A percentile compares a stretch with the other conserved stretches of the same genome.
Conservation (phyloP, 2,113 vertebrate genomes). For the Phocoena sinus region DNA sequence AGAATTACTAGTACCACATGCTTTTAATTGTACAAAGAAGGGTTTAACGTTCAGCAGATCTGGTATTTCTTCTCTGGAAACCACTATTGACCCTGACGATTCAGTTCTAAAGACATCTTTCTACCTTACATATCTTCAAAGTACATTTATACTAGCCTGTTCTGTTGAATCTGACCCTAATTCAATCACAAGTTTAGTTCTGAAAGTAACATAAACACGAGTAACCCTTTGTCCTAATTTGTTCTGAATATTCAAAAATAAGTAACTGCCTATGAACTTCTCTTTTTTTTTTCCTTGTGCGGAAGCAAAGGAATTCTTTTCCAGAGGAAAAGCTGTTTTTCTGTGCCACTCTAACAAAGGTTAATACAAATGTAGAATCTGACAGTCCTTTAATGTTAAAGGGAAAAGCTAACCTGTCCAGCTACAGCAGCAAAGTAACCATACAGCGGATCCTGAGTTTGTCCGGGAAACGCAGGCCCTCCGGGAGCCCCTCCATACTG, state of each 20-base stretch:
- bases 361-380: background rate
- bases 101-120: background rate
- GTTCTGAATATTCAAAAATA: background rate
- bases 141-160: background rate
- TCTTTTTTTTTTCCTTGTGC: background rate
- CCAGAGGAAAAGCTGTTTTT: background rate
- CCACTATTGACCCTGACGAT: background rate
- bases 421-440: constrained; percentile 84
- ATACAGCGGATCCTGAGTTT: constrained; percentile 84
- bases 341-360: background rate
- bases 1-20: background rate
- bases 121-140: background rate
- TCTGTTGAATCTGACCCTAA: background rate
- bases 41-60: background rate
- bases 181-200: constrained; percentile 1
- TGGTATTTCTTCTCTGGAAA: constrained; percentile 18
- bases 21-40: background rate
- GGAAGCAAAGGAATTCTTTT: background rate
- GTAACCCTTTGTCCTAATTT: background rate
- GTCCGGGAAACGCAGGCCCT: constrained; percentile 81
- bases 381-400: background rate
- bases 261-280: background rate
- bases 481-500: constrained; percentile 83
- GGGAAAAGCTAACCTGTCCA: constrained; percentile 79
- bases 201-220: background rate